Base-by-base conservation (phyloP, 2,113 vertebrate species). In the Coptodon rendalli region DNA sequence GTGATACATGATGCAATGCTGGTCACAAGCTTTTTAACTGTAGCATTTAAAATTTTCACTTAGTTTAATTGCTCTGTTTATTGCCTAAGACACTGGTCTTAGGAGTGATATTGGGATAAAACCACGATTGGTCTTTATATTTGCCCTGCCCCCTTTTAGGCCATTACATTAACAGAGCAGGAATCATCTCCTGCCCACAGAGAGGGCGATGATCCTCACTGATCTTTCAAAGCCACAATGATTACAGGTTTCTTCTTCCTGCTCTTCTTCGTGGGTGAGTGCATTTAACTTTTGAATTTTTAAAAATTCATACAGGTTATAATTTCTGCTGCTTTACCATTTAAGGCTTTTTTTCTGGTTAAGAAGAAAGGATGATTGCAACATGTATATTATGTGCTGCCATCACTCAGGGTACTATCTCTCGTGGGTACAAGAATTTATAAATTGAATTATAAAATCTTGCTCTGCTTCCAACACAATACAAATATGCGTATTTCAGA, bases 361-460 rank as follows among this genome's bases (percentile, higher is more conserved):
- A 34, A 61, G 57, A 34, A 61, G 57, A 59, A 57, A 59, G 29
- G 8, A 59, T 59, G 13, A 59, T 61, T 61, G 5, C 57, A 61
- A 3, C 29, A 31, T 17, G 3, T 61, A 61, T 34, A 61, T 61
- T 61, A 61, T 34, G 29, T 61, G 29, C 29, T 61, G 57, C 29
- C 14, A 17, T 61, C 57, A 61, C 0, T 19, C 57, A 19, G 16
- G 16, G 29, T 6, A 34, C 27, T 31, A 17, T 61, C 57, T 61
- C 1, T 61, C 3, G 3, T 34, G 8, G 29, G 29, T 2, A 6
- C 24, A 34, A 4, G 3, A 29, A 9, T 10, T 31, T 34, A 0
- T 34, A 34, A 59, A 59, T 59, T 9, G 27, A 61, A 61, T 61
- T 10, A 10, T 6, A 61, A 61, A n/a, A 54, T 54, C n/a, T 54